A percentile compares a stretch with the other conserved stretches of the same genome.
Evolutionary conservation across 2,888 invertebrate genomes (phyloP).

Genomic region (Diarsia mendica): DNA sequence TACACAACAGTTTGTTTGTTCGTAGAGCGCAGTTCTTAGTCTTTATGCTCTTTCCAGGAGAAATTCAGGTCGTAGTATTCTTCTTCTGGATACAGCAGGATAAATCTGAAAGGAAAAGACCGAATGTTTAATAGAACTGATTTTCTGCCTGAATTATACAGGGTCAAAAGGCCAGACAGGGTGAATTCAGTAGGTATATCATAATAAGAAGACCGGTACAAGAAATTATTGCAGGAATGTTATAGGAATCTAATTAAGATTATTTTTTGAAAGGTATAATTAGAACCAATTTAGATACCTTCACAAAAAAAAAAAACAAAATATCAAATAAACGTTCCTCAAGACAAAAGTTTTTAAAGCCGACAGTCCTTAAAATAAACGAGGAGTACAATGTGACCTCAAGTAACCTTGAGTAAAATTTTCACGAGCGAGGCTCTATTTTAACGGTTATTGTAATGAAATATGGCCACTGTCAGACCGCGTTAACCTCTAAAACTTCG

Average conservation of each 20-base stretch:
- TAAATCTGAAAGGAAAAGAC: conserved; percentile 68
- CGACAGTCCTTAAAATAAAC: conserved; percentile 14
- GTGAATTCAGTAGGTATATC: too few species aligned
- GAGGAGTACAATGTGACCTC: conserved; percentile 7
- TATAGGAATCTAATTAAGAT: too few species aligned
- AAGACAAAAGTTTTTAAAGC: not conserved
- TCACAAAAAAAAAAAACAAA: not conserved
- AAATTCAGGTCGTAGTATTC: conserved; percentile 70
- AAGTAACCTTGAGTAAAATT: conserved; percentile 21
- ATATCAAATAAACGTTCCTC: not conserved
- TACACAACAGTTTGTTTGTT: not conserved
- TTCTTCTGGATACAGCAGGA: conserved; percentile 78
- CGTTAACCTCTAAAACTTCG: conserved; percentile 32
- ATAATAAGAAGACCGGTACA: too few species aligned
- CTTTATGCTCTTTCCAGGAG: conserved; percentile 5
- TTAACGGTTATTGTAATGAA: conserved; percentile 38
- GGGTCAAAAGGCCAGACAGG: too few species aligned
- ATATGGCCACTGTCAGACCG: conserved; percentile 23
- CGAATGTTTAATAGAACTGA: not conserved
- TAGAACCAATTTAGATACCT: not conserved
- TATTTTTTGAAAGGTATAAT: not conserved
- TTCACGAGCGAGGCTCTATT: conserved; percentile 40
- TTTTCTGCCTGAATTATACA: not conserved
- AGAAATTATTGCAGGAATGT: too few species aligned
- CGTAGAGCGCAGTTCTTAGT: not conserved